Evolutionary conservation across 2,113 vertebrate genomes (phyloP), one percentile per base, ranked within the genome.

Genomic region (Furnarius figulus): DNA sequence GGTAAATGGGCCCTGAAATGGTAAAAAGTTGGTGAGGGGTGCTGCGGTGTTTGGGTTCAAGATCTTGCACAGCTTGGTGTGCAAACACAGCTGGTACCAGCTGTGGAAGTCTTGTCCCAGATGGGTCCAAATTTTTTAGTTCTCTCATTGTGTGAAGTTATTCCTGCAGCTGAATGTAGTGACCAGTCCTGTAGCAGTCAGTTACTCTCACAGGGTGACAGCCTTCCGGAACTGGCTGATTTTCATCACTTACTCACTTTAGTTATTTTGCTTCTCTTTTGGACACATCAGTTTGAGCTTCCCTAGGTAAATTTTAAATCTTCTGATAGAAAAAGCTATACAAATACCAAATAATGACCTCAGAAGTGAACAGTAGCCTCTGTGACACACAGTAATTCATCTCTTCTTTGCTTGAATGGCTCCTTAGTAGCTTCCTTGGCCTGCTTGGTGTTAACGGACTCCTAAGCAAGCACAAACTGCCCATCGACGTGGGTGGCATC

Each of bases 401-500:
- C n/a, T 75, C 35, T 66, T 80, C 50, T 85, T 85, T 66, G 49
- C 23, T 73, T 85, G 52, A 93, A 77, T 73, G 37, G 58, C 59
- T 78, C 33, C 30, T 86, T 58, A 63, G 47, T 59, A 68, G 17
- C 25, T 71, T 61, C 46, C 30, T 77, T 35, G 55, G 79, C 16
- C 42, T 86, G 46, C 39, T 20, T 80, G 59, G 39, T 77, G n/a
- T 67, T 88, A 67, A 50, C 47, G 52, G 44, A 67, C 62, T 42
- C 59, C 61, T 25, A 72, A 84, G 79, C 37, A 56, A 35, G 59
- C 33, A 74, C 39, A 84, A 92, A 33, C 37, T 53, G 31, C 52
- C 42, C 61, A 78, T 86, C 84, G 2, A 75, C 71, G 84, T 87
- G 93, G 91, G 93, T 93, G 91, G 94, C 65, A 75, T 61, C 80